Evolutionary conservation across 1,140 invertebrate genomes (phyloP).

Genomic region (Globodera ellingtonae): DNA sequence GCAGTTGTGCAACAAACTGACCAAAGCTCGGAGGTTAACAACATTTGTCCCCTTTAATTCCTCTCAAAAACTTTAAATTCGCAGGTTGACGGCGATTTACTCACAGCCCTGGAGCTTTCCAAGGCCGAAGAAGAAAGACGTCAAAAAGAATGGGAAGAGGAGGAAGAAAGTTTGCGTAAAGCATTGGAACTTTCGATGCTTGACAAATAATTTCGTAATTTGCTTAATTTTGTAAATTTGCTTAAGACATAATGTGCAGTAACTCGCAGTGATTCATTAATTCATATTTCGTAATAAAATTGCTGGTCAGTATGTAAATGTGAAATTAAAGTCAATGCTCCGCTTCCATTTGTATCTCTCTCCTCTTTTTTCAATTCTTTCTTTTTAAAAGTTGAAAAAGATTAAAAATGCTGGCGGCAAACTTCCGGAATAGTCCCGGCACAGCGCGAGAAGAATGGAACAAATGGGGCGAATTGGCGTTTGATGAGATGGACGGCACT

Average conservation of each 20-base stretch:
- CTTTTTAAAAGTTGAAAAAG: no score
- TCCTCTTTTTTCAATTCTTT: no score
- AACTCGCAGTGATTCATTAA: no score
- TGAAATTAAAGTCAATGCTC: no score
- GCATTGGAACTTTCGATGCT: constrained; percentile 36
- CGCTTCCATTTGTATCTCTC: no score
- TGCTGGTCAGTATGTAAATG: no score
- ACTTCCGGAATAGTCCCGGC: constrained; percentile 29
- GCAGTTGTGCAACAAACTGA: background rate
- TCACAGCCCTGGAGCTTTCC: constrained; percentile 30
- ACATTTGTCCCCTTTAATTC: background rate
- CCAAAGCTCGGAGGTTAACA: background rate
- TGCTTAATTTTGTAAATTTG: no score
- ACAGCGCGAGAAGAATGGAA: constrained; percentile 78
- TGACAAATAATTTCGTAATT: constrained; percentile 18
- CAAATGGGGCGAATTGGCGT: constrained; percentile 93
- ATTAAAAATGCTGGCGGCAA: background rate
- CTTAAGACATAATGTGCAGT: no score
- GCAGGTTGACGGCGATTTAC: constrained; percentile 28
- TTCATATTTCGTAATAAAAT: no score
- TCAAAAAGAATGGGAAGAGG: constrained; percentile 23
- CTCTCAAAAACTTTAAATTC: constrained; percentile 20
- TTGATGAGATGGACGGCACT: constrained; percentile 99
- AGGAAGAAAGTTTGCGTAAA: constrained; percentile 27
- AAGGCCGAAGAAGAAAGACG: constrained; percentile 29